phyloP scores from a whole-genome alignment of 2,797 vertebrate genomes.

The Malurus leucopterus region DNA sequence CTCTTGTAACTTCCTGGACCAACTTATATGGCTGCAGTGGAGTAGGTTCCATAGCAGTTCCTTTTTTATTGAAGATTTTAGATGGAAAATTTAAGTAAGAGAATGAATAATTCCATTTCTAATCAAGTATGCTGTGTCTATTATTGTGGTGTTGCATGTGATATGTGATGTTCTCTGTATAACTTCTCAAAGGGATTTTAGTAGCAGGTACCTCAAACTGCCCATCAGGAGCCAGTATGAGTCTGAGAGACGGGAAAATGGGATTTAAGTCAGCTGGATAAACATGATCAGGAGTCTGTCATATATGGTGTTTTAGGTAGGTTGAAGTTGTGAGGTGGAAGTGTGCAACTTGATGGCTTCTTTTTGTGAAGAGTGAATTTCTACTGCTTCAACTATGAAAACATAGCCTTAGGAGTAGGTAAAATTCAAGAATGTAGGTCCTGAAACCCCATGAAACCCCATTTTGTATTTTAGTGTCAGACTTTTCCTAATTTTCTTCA shows the following conservation, averaged over 20 bases:
- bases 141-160: neutral
- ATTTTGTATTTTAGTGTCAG: neutral
- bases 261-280: neutral
- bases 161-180: neutral
- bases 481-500: neutral
- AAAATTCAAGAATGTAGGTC: neutral
- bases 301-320: neutral
- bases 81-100: neutral
- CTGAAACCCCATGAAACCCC: neutral
- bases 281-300: neutral
- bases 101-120: constrained; percentile 5
- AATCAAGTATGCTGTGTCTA: neutral
- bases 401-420: neutral
- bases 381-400: neutral
- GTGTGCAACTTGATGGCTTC: neutral
- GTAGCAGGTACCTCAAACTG: neutral
- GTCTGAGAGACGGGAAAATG: neutral
- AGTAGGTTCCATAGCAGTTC: neutral
- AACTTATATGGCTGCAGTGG: neutral
- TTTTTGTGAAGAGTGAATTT: neutral
- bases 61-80: neutral
- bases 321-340: neutral
- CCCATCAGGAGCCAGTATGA: neutral
- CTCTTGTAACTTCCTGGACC: neutral
- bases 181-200: neutral